Conservation (phyloP, 2,113 vertebrate species). For the Paracanthobrama guichenoti region DNA sequence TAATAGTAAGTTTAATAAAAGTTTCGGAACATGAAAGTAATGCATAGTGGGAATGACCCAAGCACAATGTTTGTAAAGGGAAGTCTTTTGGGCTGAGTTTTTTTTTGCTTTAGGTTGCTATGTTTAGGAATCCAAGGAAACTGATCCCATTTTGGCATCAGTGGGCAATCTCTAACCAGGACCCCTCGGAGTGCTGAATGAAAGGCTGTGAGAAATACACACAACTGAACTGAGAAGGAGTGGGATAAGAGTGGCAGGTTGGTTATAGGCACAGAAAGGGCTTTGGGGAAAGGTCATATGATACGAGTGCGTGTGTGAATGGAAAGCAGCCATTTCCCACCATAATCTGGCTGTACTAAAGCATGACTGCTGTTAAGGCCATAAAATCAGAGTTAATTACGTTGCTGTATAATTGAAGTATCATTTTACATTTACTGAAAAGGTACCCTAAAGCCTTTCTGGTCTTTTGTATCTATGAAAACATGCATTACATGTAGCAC, state of each 20-base stretch:
- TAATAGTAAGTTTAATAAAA: background rate
- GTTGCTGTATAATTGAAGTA: background rate
- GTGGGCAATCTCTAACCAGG: constrained; percentile 18
- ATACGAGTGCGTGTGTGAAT: constrained; percentile 19
- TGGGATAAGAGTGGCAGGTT: constrained; percentile 22
- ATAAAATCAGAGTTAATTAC: constrained; percentile 22
- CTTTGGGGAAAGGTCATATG: constrained; percentile 37
- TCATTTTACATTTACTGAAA: constrained; percentile 11
- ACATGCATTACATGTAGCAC: background rate
- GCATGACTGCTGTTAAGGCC: constrained; percentile 5
- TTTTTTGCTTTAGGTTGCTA: constrained; percentile 20
- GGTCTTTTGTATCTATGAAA: background rate
- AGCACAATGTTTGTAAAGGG: background rate
- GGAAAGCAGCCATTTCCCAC: constrained; percentile 15
- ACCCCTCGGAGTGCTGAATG: constrained; percentile 35
- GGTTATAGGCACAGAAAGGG: constrained; percentile 16
- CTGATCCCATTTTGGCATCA: constrained; percentile 1
- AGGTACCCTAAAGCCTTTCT: background rate
- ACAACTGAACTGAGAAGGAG: constrained; percentile 17
- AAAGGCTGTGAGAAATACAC: constrained; percentile 26
- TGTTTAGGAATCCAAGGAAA: constrained; percentile 9
- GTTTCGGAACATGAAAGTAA: background rate
- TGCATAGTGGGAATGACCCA: background rate
- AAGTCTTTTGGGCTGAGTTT: background rate
- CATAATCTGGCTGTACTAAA: constrained; percentile 10